Conservation (phyloP, 2,888 invertebrate genomes). For the Rhingia rostrata region DNA sequence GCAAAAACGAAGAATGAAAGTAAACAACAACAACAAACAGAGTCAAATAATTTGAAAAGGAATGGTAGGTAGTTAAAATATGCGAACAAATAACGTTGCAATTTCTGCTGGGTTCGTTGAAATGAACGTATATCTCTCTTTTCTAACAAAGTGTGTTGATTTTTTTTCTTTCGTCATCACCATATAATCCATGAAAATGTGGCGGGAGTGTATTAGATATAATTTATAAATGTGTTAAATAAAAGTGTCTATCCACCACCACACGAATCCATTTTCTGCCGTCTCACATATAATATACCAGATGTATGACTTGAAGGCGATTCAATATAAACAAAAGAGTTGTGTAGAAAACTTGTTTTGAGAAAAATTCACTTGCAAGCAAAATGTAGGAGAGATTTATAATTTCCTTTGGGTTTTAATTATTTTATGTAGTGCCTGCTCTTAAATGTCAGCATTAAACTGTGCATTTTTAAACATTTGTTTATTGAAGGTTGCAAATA, state of each 20-base stretch:
- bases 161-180: slow-evolving; percentile 16
- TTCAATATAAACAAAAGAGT: slow-evolving; percentile 54
- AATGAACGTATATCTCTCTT: slow-evolving; percentile 14
- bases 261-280: slow-evolving; percentile 10
- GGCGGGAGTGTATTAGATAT: slow-evolving; percentile 18
- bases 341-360: slow-evolving; percentile 60
- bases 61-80: slow-evolving; percentile 20
- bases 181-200: slow-evolving; percentile 3
- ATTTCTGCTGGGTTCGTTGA: slow-evolving; percentile 18
- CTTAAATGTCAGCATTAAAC: slow-evolving; percentile 9
- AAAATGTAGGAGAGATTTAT: not conserved
- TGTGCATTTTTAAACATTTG: not conserved
- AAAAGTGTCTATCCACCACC: slow-evolving; percentile 25
- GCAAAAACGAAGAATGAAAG: slow-evolving; percentile 6
- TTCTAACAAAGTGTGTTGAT: slow-evolving; percentile 11
- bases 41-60: slow-evolving; percentile 17
- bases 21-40: not conserved
- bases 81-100: slow-evolving; percentile 14
- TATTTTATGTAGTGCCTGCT: not conserved
- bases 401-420: not conserved
- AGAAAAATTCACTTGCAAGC: slow-evolving; percentile 22
- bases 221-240: slow-evolving; percentile 4
- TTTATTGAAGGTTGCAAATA: too few species aligned
- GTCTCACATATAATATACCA: slow-evolving; percentile 2
- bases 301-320: slow-evolving; percentile 10